phyloP scores from a whole-genome alignment of 2,113 vertebrate species.

The Ariopsis seemanni region DNA sequence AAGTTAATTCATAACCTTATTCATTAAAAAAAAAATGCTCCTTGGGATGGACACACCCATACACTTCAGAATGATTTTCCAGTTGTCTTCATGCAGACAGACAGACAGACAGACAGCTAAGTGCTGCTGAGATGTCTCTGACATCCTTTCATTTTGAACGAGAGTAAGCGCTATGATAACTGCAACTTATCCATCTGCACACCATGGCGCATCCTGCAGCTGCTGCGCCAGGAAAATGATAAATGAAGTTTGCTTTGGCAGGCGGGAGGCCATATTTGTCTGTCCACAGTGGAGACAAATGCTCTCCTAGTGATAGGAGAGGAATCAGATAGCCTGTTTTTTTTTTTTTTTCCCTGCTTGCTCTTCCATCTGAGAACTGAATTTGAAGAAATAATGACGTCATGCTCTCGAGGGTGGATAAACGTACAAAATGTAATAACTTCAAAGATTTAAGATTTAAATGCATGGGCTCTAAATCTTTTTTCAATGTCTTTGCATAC shows the following conservation, averaged over 20 bases:
- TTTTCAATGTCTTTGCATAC: neutral
- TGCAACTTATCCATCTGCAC: conserved; percentile 26
- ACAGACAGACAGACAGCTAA: conserved; percentile 40
- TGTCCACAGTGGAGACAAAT: conserved; percentile 17
- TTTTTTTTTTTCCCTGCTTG: neutral
- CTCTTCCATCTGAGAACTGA: neutral
- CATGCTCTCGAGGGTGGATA: neutral
- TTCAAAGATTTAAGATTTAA: neutral
- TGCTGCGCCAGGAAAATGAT: conserved; percentile 25
- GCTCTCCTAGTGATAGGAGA: neutral
- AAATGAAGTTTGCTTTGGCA: conserved; percentile 31
- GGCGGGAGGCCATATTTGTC: conserved; percentile 6
- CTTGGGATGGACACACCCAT: neutral
- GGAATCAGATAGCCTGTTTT: neutral
- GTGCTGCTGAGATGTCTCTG: conserved; percentile 23
- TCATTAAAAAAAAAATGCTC: too few species aligned
- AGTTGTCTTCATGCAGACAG: conserved; percentile 34
- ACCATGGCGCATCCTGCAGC: conserved; percentile 8
- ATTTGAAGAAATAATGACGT: neutral
- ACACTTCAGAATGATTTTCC: conserved; percentile 20
- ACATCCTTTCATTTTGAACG: conserved; percentile 31
- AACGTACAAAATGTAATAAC: neutral
- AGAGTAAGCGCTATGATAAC: conserved; percentile 22
- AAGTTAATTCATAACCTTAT: too few species aligned
- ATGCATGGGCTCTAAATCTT: neutral